Evolutionary conservation across 2,113 vertebrate genomes (phyloP).

Genomic region (Psilopsiagon aurifrons): DNA sequence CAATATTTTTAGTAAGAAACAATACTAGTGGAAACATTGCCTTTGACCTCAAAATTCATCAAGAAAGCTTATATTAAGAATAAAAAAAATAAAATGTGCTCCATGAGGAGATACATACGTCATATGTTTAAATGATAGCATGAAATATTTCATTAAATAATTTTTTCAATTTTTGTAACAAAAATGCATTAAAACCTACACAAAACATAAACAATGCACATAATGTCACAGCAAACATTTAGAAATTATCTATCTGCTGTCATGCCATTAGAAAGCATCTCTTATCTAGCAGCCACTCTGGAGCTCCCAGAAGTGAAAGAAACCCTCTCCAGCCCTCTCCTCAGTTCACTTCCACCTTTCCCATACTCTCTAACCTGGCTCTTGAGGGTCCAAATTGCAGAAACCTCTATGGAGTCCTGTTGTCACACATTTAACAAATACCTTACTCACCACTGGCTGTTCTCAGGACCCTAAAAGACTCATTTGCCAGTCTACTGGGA

Average conservation of each 20-base stretch:
- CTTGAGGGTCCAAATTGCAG: not conserved
- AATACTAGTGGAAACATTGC: not conserved
- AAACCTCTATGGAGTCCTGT: not conserved
- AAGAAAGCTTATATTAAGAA: not conserved
- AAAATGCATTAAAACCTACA: not conserved
- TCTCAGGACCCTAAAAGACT: not conserved
- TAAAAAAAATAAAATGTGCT: not conserved
- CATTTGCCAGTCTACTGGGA: not conserved
- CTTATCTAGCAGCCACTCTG: not conserved
- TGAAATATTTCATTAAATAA: not conserved
- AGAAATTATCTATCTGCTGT: not conserved
- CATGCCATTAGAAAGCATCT: not conserved
- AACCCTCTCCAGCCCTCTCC: not conserved
- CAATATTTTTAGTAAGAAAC: not conserved
- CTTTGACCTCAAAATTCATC: not conserved
- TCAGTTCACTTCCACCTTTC: not conserved
- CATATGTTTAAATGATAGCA: not conserved
- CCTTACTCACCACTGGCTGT: not conserved
- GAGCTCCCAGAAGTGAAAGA: not conserved
- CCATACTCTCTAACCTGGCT: not conserved
- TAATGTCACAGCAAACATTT: not conserved
- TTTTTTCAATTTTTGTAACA: not conserved
- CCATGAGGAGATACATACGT: not conserved
- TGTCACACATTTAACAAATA: not conserved
- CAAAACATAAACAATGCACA: not conserved